A percentile compares a stretch with the other conserved stretches of the same genome.
Conservation (phyloP, 2,797 vertebrate species). For the Alfaro cultratus region DNA sequence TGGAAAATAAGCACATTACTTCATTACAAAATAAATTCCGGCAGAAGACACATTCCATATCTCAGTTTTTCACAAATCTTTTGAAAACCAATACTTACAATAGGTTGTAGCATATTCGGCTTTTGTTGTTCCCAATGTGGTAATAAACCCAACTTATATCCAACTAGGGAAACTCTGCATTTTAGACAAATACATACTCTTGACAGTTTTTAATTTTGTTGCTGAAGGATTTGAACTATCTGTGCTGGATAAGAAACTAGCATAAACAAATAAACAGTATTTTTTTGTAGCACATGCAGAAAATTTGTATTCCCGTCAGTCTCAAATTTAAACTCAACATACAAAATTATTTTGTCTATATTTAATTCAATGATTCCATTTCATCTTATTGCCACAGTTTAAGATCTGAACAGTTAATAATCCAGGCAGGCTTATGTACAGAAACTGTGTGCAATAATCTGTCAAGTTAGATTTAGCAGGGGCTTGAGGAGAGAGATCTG, state of each 20-base stretch:
- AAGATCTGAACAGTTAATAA: conserved; percentile 8
- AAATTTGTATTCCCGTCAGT: background rate
- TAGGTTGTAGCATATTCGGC: no score
- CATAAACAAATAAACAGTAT: background rate
- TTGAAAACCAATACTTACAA: no score
- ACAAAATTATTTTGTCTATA: background rate
- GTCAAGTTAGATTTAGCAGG: conserved; percentile 64
- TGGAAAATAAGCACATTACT: background rate
- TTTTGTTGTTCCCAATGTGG: no score
- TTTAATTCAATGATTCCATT: conserved; percentile 4
- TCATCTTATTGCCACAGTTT: conserved; percentile 10
- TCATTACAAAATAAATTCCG: background rate
- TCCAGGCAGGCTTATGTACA: conserved; percentile 2
- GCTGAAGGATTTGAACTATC: background rate
- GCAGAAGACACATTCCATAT: background rate
- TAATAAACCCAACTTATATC: background rate
- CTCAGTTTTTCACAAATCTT: background rate
- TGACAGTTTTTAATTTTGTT: background rate
- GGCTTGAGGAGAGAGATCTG: conserved; percentile 57
- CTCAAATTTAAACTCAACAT: background rate
- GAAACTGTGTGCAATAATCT: conserved; percentile 53
- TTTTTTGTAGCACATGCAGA: background rate
- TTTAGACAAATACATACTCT: background rate
- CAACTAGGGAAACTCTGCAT: background rate
- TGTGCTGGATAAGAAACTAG: background rate